Conservation (phyloP, 2,113 vertebrate genomes). For the Ceratotherium simum region DNA sequence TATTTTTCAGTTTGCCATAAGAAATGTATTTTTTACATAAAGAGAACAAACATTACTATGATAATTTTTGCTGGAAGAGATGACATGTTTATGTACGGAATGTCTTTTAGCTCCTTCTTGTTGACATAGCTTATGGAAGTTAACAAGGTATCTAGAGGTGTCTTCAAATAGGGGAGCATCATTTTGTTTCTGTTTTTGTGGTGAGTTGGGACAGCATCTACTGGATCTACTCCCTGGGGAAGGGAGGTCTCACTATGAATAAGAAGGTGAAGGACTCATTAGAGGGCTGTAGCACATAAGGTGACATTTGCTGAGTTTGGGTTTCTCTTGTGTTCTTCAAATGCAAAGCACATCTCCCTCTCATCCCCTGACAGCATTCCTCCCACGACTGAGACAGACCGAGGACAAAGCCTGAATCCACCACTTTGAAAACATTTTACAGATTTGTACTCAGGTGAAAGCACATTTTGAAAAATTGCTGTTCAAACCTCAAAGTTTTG, state of each 20-base stretch:
- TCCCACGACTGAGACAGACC: background rate
- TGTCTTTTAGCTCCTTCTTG: background rate
- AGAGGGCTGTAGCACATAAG: accelerated
- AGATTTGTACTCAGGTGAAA: background rate
- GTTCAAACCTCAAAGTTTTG: background rate
- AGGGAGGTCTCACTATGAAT: background rate
- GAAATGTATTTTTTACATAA: background rate
- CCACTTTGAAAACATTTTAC: background rate
- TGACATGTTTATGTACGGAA: background rate
- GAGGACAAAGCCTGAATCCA: background rate
- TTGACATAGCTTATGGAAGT: background rate
- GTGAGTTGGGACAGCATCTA: background rate
- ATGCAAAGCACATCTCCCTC: background rate
- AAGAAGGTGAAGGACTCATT: background rate
- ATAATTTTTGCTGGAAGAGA: background rate
- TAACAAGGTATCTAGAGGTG: background rate
- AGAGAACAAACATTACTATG: background rate
- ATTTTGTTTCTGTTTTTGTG: background rate
- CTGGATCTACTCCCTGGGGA: background rate
- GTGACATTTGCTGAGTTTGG: background rate
- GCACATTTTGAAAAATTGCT: background rate
- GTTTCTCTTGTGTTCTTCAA: background rate
- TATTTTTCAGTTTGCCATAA: background rate
- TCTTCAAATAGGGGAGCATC: background rate
- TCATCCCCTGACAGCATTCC: background rate